Evolutionary conservation across 2,888 invertebrate genomes (phyloP).

Genomic region (Lumbricus terrestris): DNA sequence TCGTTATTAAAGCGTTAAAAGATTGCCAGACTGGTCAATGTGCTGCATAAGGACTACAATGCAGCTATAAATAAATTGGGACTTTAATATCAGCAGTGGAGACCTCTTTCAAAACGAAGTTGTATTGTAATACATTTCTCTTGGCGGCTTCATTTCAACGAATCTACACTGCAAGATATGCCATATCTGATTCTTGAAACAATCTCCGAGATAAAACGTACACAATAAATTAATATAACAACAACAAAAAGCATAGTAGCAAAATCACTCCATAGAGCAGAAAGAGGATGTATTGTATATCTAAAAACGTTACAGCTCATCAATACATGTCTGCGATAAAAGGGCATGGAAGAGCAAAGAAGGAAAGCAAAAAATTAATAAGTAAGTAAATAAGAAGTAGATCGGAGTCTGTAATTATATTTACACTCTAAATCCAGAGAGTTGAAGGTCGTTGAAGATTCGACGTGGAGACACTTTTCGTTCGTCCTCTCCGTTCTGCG

Average conservation of each 20-base stretch:
- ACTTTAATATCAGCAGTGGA: no score
- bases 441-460: constrained; percentile 28
- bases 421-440: constrained; percentile 31
- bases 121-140: no score
- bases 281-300: neutral
- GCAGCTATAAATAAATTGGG: no score
- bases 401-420: neutral
- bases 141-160: no score
- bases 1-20: no score
- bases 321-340: no score
- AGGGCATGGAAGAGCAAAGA: no score
- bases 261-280: neutral
- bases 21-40: no score
- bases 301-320: neutral
- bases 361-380: neutral
- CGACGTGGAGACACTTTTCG: constrained; percentile 21
- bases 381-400: neutral
- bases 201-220: neutral
- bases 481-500: constrained; percentile 28
- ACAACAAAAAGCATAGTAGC: neutral
- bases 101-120: no score
- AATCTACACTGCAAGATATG: no score
- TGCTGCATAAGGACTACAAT: no score
- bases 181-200: no score
- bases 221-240: neutral